phyloP scores from a whole-genome alignment of 2,888 invertebrate genomes.

The Drosophila flavopinicola region DNA sequence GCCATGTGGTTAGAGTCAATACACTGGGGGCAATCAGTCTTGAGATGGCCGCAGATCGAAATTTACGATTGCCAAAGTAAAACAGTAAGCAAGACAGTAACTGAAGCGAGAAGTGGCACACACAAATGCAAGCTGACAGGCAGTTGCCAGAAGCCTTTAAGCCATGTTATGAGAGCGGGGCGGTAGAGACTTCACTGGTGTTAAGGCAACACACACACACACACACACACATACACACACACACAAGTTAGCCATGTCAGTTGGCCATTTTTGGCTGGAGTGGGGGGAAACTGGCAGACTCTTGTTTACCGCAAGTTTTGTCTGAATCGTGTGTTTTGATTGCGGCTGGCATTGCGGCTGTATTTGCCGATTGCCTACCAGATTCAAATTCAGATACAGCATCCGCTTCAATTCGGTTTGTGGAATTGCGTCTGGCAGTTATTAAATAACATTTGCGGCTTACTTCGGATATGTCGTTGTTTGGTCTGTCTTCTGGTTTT shows the following conservation, averaged over 20 bases:
- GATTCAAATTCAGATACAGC: conserved; percentile 5
- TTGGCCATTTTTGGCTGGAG: conserved; percentile 39
- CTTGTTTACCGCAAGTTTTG: conserved; percentile 57
- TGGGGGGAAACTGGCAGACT: conserved; percentile 4
- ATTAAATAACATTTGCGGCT: conserved; percentile 56
- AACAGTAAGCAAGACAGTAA: conserved; percentile 17
- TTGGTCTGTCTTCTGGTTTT: not conserved
- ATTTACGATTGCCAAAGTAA: conserved; percentile 30
- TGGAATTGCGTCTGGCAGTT: conserved; percentile 42
- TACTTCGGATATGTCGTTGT: not conserved
- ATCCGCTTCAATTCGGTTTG: conserved; percentile 19
- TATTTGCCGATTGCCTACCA: conserved; percentile 33
- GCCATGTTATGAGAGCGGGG: conserved; percentile 46
- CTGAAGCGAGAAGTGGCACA: conserved; percentile 19
- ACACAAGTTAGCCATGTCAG: conserved; percentile 51
- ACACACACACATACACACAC: not conserved
- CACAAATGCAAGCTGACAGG: conserved; percentile 69
- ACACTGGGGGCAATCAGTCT: conserved; percentile 15
- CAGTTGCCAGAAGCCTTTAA: conserved; percentile 61
- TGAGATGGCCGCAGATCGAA: conserved; percentile 27
- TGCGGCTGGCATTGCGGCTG: conserved; percentile 44
- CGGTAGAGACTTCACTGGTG: conserved; percentile 9
- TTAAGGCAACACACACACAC: too few species aligned
- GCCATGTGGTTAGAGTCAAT: conserved; percentile 29
- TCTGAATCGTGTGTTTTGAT: conserved; percentile 42